These are phyloP conservation scores for Drusus annulatus DNA, from an alignment of 1,140 invertebrate genomes.

Conservation along the genomic window DNA sequence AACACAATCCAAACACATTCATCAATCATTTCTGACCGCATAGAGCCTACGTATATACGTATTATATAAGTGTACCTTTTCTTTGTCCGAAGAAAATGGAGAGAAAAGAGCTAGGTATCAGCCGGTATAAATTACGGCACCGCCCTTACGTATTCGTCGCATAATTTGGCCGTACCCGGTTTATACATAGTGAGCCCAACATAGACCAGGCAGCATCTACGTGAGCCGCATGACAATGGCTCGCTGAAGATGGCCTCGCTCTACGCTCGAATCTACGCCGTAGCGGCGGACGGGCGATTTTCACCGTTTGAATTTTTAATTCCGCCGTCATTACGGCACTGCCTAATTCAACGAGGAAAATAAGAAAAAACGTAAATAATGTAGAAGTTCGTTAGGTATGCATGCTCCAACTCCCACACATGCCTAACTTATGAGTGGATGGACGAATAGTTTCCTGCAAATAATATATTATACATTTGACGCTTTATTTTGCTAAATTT, in stretches of 20 bases:
- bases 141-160: conserved; percentile 46
- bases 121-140: conserved; percentile 41
- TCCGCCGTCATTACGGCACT: conserved; percentile 1
- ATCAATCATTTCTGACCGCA: conserved; percentile 39
- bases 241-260: too few relatives aligned
- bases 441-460: too few relatives aligned
- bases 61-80: not conserved
- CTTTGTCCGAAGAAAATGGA: conserved; percentile 39
- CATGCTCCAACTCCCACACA: too few relatives aligned
- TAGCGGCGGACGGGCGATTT: not conserved
- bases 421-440: too few relatives aligned
- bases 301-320: conserved; percentile 29
- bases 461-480: too few relatives aligned
- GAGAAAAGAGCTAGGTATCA: conserved; percentile 22
- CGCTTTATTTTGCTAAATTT: too few relatives aligned
- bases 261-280: not conserved
- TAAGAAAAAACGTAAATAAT: not conserved
- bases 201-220: conserved; percentile 3
- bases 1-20: conserved; percentile 34
- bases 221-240: conserved; percentile 28
- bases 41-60: not conserved
- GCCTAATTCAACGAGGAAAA: not conserved
- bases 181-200: conserved; percentile 30
- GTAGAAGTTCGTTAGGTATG: too few relatives aligned
- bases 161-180: conserved; percentile 25